Conservation (phyloP, 2,888 invertebrate genomes). For the Microctonus aethiopoides region DNA sequence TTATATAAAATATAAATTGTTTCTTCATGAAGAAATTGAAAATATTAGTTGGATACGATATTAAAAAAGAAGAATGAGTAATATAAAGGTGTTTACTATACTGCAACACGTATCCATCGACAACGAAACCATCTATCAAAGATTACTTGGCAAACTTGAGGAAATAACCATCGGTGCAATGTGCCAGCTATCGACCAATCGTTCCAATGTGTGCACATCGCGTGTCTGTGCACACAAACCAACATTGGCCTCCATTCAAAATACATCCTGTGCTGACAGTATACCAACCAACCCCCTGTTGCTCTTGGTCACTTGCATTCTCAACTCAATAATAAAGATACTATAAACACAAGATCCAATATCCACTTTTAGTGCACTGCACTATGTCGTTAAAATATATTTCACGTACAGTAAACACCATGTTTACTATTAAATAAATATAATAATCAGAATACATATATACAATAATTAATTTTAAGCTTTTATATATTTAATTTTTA, state of each 20-base stretch:
- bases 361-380: neutral
- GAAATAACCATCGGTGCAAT: constrained; percentile 50
- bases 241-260: constrained; percentile 5
- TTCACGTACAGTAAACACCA: no score
- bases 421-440: no score
- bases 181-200: constrained; percentile 1
- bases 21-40: neutral
- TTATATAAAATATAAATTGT: neutral
- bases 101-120: constrained; percentile 15
- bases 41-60: neutral
- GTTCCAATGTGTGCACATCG: constrained; percentile 8
- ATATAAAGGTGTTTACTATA: neutral
- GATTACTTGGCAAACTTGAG: constrained; percentile 57
- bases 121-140: constrained; percentile 46
- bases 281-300: neutral
- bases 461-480: no score
- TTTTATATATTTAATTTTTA: no score
- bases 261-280: neutral
- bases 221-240: constrained; percentile 5
- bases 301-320: neutral
- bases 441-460: no score
- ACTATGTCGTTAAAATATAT: neutral
- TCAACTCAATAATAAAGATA: neutral
- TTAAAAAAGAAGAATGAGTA: neutral
- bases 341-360: neutral